Evolutionary conservation across 2,797 vertebrate species (phyloP).

Genomic region (Pangasius krempfi): DNA sequence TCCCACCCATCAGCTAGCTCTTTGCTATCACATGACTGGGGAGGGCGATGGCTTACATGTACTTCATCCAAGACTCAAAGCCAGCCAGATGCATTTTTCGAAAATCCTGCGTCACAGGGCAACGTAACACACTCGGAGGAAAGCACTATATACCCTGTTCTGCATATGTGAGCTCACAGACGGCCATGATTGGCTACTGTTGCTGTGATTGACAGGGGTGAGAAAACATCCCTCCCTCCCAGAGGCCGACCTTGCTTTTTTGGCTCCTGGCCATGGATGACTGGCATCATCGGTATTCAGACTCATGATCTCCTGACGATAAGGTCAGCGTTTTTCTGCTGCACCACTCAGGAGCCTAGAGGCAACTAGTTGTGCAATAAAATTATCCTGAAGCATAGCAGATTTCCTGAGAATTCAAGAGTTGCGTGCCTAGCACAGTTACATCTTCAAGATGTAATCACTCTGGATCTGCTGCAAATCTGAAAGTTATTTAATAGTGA

Average conservation of each 20-base stretch:
- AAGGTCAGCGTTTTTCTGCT: not conserved
- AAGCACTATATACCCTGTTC: not conserved
- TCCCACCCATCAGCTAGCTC: not conserved
- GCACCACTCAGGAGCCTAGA: not conserved
- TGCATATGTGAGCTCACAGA: not conserved
- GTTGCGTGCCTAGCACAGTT: not conserved
- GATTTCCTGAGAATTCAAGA: not conserved
- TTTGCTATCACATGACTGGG: not conserved
- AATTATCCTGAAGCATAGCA: not conserved
- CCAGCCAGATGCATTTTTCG: no score
- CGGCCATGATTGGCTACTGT: not conserved
- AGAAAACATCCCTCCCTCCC: not conserved
- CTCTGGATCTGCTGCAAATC: not conserved
- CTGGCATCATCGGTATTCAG: not conserved
- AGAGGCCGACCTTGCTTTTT: not conserved
- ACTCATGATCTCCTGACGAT: not conserved
- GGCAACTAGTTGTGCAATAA: not conserved
- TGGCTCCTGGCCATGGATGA: not conserved
- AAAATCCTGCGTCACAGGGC: no score
- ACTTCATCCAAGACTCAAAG: no score
- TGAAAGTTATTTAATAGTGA: not conserved
- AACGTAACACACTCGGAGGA: not conserved
- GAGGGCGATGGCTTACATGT: not conserved
- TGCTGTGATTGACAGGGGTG: not conserved
- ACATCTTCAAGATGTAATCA: not conserved